Conservation (phyloP, 2,113 vertebrate genomes). For the Megaleporinus macrocephalus region DNA sequence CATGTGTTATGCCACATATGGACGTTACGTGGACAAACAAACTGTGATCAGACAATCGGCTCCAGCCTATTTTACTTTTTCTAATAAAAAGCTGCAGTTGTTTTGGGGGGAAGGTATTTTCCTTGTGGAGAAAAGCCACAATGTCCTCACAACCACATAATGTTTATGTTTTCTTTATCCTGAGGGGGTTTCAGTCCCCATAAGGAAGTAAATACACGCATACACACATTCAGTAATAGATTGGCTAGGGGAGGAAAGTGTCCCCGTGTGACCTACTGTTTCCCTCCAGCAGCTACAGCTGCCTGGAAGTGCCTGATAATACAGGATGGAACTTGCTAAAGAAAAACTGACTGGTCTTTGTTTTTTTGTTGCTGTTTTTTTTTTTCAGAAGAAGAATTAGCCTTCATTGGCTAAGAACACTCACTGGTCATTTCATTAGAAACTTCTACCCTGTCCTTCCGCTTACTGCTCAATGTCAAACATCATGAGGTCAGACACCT, state of each 20-base stretch:
- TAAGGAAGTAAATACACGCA: not conserved
- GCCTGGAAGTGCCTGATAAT: not conserved
- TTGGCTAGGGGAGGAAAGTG: constrained; percentile 26
- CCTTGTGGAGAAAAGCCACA: not conserved
- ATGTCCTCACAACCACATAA: not conserved
- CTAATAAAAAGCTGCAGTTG: not conserved
- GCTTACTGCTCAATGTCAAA: too few relatives aligned
- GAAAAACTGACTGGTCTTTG: not conserved
- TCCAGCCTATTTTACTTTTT: not conserved
- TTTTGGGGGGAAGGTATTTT: not conserved
- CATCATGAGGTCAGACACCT: too few relatives aligned
- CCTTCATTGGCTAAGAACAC: too few relatives aligned
- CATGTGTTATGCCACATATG: not conserved
- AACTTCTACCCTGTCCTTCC: not conserved
- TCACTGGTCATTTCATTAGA: not conserved
- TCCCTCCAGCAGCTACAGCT: not conserved
- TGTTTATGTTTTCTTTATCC: not conserved
- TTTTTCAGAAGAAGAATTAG: too few relatives aligned
- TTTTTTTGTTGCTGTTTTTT: too few relatives aligned
- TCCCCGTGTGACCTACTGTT: constrained; percentile 27
- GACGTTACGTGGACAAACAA: not conserved
- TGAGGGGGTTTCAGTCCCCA: not conserved
- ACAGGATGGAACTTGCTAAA: not conserved
- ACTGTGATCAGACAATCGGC: too few relatives aligned
- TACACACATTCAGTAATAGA: not conserved